Conservation (phyloP, 2,113 vertebrate species). For the Pluvialis apricaria region DNA sequence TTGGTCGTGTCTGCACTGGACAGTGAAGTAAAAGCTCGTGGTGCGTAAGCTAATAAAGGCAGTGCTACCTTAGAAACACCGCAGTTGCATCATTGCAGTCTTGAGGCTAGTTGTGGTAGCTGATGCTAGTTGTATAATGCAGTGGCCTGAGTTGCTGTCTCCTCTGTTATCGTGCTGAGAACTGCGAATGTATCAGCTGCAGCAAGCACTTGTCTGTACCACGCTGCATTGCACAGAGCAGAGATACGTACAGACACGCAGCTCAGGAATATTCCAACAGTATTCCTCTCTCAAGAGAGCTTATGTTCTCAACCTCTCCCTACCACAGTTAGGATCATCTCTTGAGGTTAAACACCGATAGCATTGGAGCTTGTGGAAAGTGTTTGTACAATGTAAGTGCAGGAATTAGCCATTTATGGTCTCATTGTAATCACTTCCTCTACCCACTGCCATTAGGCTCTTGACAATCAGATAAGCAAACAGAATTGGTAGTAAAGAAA, state of each 20-base stretch:
- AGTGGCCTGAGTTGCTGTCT: neutral
- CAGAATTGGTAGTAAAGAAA: neutral
- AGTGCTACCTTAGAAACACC: neutral
- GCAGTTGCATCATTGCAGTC: neutral
- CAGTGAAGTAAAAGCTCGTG: neutral
- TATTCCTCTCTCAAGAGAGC: neutral
- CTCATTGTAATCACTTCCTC: neutral
- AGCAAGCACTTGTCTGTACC: neutral
- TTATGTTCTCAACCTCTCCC: neutral
- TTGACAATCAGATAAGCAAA: neutral
- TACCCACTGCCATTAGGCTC: neutral
- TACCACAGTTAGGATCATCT: neutral
- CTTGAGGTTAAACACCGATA: neutral
- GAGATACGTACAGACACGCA: accelerated
- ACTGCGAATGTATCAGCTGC: neutral
- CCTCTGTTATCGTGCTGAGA: neutral
- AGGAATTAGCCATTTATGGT: neutral
- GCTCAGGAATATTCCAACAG: neutral
- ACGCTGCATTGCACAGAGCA: neutral
- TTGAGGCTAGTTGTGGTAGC: too few species aligned
- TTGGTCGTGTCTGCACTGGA: neutral
- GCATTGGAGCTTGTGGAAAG: neutral
- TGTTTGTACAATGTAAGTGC: neutral
- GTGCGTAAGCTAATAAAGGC: neutral
- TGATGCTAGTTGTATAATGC: neutral